A percentile compares a stretch with the other conserved stretches of the same genome.
These are phyloP conservation scores for Anthopleura sola DNA, from an alignment of 64 coral and sea anemone species.

Conservation along the genomic window DNA sequence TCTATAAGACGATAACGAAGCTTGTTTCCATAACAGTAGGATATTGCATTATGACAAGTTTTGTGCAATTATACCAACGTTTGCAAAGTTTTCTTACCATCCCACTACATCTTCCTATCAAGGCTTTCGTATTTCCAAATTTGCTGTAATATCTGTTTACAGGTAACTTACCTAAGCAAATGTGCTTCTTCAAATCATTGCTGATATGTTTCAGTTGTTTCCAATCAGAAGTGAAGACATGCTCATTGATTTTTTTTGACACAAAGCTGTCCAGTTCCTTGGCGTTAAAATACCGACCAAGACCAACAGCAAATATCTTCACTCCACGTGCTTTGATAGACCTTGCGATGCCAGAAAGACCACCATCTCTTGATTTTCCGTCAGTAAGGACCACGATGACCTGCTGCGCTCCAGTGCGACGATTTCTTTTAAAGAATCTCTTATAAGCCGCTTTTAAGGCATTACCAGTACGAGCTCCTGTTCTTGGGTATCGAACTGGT, in stretches of 20 bases:
- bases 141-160: no score
- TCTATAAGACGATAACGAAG: no score
- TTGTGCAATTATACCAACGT: no score
- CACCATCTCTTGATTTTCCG: constrained; percentile 43
- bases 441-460: constrained; percentile 28
- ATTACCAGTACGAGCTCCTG: constrained; percentile 41
- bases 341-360: constrained; percentile 15
- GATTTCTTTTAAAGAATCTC: constrained; percentile 33
- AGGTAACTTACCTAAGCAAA: constrained; percentile 37
- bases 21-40: no score
- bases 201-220: constrained; percentile 51
- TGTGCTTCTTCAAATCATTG: constrained; percentile 57
- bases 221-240: constrained; percentile 61
- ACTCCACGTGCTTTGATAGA: constrained; percentile 38
- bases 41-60: no score
- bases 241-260: constrained; percentile 42
- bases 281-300: constrained; percentile 60
- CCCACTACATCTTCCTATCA: no score
- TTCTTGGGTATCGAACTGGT: constrained; percentile 52
- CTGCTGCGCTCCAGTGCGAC: constrained; percentile 33
- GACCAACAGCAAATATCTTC: constrained; percentile 60
- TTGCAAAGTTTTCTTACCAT: no score
- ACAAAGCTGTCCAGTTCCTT: constrained; percentile 60
- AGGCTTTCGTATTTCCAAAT: no score
- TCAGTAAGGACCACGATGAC: constrained; percentile 69